phyloP scores from a whole-genome alignment of 2,888 invertebrate genomes.

The Hirtodrosophila alboralis region DNA sequence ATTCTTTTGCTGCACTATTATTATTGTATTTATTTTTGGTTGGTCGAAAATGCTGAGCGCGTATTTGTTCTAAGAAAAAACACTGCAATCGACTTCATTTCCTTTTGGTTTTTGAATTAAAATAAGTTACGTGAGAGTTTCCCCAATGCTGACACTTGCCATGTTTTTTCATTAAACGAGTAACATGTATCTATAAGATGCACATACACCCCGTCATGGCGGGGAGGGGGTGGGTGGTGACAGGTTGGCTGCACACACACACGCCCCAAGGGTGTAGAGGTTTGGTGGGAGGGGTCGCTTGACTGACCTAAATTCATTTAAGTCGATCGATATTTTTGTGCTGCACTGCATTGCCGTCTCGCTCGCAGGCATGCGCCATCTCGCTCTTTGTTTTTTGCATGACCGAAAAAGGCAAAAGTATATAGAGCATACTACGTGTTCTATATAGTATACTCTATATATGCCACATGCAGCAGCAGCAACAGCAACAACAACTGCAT shows the following conservation, averaged over 20 bases:
- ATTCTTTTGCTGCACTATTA: constrained; percentile 48
- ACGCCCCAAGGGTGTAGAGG: constrained; percentile 6
- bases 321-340: constrained; percentile 75
- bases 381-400: constrained; percentile 32
- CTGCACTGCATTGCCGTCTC: constrained; percentile 46
- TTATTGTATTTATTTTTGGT: constrained; percentile 3
- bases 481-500: constrained; percentile 45
- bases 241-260: constrained; percentile 18
- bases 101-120: constrained; percentile 73
- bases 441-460: constrained; percentile 60
- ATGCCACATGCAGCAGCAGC: constrained; percentile 32
- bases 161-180: constrained; percentile 36
- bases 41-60: constrained; percentile 43
- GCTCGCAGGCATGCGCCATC: constrained; percentile 19
- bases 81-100: constrained; percentile 48
- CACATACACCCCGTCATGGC: constrained; percentile 41
- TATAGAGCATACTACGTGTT: constrained; percentile 74
- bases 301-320: constrained; percentile 77
- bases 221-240: too few relatives aligned
- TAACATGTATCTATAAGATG: constrained; percentile 54
- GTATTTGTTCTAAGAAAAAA: constrained; percentile 8
- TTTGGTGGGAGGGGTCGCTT: constrained; percentile 20
- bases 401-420: constrained; percentile 69
- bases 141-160: constrained; percentile 71
- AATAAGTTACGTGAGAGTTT: constrained; percentile 76